Evolutionary conservation across 64 coral and sea anemone genomes (phyloP).

Genomic region (Dendronephthya gigantea): DNA sequence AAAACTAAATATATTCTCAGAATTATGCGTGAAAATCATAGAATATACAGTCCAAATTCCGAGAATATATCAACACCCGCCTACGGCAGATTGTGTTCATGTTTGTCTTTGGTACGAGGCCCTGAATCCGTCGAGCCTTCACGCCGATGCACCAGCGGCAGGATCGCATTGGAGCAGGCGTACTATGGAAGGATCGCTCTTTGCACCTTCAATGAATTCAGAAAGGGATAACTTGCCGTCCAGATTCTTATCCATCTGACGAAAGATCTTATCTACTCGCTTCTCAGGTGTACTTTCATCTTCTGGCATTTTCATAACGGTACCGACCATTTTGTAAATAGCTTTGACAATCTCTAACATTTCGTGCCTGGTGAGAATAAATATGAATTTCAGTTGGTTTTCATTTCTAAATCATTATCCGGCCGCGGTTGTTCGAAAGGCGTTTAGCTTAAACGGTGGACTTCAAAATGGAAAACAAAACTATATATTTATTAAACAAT

Average conservation of each 20-base stretch:
- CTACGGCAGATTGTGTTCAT: background rate
- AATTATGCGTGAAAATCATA: background rate
- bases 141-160: background rate
- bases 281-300: constrained; percentile 11
- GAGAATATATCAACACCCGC: background rate
- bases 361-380: background rate
- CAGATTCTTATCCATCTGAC: background rate
- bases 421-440: too few relatives aligned
- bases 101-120: background rate
- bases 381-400: too few relatives aligned
- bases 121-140: background rate
- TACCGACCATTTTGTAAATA: constrained; percentile 15
- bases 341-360: constrained; percentile 10
- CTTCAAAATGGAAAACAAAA: too few relatives aligned
- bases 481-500: too few relatives aligned
- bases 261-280: constrained; percentile 4
- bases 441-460: too few relatives aligned
- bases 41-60: constrained; percentile 1
- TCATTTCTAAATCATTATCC: too few relatives aligned
- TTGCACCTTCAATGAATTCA: constrained; percentile 6
- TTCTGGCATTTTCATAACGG: background rate
- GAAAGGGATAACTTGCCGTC: constrained; percentile 2
- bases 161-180: constrained; percentile 10
- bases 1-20: background rate
- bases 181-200: constrained; percentile 9